phyloP scores from a whole-genome alignment of 2,113 vertebrate genomes.

The Thunnus maccoyii region DNA sequence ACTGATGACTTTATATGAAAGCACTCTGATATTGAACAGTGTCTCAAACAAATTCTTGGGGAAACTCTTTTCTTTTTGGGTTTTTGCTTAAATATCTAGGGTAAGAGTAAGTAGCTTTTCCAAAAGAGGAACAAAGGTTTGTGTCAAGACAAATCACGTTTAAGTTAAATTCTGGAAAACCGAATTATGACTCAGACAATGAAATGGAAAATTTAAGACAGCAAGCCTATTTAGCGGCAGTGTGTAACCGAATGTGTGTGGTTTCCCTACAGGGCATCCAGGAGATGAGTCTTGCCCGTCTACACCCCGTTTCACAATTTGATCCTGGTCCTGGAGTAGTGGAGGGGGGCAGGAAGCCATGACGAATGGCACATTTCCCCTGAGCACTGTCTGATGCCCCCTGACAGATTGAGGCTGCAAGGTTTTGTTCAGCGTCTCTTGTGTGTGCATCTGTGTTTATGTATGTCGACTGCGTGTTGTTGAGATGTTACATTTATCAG shows the following conservation, averaged over 20 bases:
- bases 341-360: constrained; percentile 41
- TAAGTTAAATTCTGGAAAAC: constrained; percentile 46
- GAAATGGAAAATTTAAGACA: constrained; percentile 44
- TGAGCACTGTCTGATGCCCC: constrained; percentile 74
- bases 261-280: constrained; percentile 36
- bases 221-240: constrained; percentile 5
- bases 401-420: constrained; percentile 84
- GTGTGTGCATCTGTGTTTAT: constrained; percentile 28
- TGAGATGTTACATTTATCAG: constrained; percentile 41
- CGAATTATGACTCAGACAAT: constrained; percentile 53
- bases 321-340: constrained; percentile 40
- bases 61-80: neutral
- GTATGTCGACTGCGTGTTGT: constrained; percentile 1
- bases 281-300: constrained; percentile 33
- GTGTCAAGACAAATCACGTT: constrained; percentile 16
- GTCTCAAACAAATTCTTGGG: constrained; percentile 29
- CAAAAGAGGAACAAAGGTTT: constrained; percentile 1
- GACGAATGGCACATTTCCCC: constrained; percentile 59
- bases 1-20: constrained; percentile 61
- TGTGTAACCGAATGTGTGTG: constrained; percentile 17
- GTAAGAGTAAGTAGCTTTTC: constrained; percentile 1
- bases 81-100: constrained; percentile 26
- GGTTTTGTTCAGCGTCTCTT: constrained; percentile 34
- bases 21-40: constrained; percentile 51
- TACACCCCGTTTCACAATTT: constrained; percentile 42